Evolutionary conservation across 2,113 vertebrate species (phyloP).

Genomic region (Mastomys natalensis): DNA sequence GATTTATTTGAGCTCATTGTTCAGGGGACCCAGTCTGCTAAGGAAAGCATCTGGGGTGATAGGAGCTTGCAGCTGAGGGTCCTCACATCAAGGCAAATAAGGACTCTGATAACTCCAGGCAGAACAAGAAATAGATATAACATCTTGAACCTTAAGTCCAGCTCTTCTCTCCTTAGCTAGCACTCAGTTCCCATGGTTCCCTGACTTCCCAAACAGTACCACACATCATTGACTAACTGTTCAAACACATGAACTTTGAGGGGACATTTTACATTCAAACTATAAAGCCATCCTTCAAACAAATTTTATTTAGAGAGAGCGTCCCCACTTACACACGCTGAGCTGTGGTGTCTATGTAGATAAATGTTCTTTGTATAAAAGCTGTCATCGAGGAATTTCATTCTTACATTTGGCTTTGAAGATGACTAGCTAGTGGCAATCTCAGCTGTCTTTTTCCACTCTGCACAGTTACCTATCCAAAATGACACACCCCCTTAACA

Average conservation of each 20-base stretch:
- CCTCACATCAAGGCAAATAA: not conserved
- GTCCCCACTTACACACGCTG: not conserved
- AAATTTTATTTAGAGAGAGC: constrained; percentile 67
- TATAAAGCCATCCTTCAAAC: constrained; percentile 23
- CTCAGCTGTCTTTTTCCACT: constrained; percentile 13
- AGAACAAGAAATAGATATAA: not conserved
- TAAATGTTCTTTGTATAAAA: constrained; percentile 77
- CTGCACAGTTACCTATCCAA: constrained; percentile 54
- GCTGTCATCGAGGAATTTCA: constrained; percentile 70
- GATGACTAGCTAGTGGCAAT: constrained; percentile 49
- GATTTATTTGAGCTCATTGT: not conserved
- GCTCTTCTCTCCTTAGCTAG: too few species aligned
- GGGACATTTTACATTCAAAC: not conserved
- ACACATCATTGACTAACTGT: too few species aligned
- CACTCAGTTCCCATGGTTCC: not conserved
- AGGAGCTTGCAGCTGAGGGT: too few species aligned
- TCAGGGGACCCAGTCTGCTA: not conserved
- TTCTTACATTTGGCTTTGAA: constrained; percentile 72
- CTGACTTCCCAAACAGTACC: not conserved
- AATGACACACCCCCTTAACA: constrained; percentile 13
- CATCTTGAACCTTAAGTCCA: not conserved
- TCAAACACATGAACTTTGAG: not conserved
- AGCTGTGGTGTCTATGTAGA: constrained; percentile 53
- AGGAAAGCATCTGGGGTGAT: not conserved
- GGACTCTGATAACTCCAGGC: not conserved